Conservation (phyloP, 2,113 vertebrate genomes). For the Lagopus leucura region DNA sequence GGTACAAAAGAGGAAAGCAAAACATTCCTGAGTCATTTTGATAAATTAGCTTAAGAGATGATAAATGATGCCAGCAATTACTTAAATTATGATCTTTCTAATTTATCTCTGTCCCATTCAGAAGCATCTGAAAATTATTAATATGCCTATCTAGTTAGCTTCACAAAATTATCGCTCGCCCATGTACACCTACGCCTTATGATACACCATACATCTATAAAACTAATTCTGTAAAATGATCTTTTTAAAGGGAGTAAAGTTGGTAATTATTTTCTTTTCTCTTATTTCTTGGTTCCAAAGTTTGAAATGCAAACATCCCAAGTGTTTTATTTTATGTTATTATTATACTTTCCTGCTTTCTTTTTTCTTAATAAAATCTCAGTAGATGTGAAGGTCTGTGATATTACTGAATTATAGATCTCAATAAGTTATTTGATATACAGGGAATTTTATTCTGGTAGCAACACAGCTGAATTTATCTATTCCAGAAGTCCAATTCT, state of each 20-base stretch:
- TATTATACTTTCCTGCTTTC: neutral
- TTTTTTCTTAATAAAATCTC: neutral
- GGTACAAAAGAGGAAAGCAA: neutral
- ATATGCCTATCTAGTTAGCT: neutral
- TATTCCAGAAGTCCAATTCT: neutral
- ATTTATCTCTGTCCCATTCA: neutral
- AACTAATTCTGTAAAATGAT: conserved; percentile 11
- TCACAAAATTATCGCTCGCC: conserved; percentile 29
- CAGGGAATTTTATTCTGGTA: neutral
- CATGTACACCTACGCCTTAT: neutral
- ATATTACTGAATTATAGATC: neutral
- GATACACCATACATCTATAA: neutral
- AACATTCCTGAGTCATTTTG: neutral
- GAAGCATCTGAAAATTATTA: neutral
- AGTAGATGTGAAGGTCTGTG: neutral
- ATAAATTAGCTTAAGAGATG: conserved; percentile 31
- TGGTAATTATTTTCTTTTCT: neutral
- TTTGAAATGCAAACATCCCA: neutral
- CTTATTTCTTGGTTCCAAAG: neutral
- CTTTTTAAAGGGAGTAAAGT: neutral
- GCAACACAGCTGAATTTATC: neutral
- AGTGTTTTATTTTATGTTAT: neutral
- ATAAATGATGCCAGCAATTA: neutral
- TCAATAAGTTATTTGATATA: neutral
- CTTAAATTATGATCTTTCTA: neutral